phyloP scores from a whole-genome alignment of 2,888 invertebrate species.

The Nephrotoma guestfalica region DNA sequence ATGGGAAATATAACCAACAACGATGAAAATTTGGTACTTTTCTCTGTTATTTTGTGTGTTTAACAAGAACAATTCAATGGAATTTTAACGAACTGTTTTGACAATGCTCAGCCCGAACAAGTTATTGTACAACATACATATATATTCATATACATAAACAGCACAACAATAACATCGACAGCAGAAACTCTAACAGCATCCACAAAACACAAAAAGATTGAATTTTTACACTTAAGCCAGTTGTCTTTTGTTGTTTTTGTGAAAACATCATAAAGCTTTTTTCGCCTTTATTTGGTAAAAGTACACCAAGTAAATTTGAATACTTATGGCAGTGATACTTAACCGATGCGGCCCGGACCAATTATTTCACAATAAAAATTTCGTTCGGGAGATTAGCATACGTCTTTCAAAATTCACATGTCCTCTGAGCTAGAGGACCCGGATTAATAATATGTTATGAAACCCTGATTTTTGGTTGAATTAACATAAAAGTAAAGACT shows the following conservation, averaged over 20 bases:
- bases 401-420: too few species aligned
- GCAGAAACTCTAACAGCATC: background rate
- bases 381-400: too few species aligned
- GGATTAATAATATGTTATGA: too few species aligned
- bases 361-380: too few species aligned
- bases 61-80: slow-evolving; percentile 2
- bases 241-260: background rate
- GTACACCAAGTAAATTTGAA: too few species aligned
- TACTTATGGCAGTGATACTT: too few species aligned
- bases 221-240: background rate
- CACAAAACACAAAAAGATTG: background rate
- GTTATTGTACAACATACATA: background rate
- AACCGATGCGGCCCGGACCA: too few species aligned
- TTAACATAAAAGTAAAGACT: too few species aligned
- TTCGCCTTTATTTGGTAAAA: background rate
- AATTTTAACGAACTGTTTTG: slow-evolving; percentile 4
- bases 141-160: too few species aligned
- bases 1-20: background rate
- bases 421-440: too few species aligned
- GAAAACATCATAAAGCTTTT: background rate
- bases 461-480: too few species aligned
- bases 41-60: background rate
- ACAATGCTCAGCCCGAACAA: background rate
- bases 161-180: background rate
- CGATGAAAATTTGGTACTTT: background rate